A percentile compares a stretch with the other conserved stretches of the same genome.
Evolutionary conservation across 2,113 vertebrate genomes (phyloP).

Genomic region (Piliocolobus tephrosceles): DNA sequence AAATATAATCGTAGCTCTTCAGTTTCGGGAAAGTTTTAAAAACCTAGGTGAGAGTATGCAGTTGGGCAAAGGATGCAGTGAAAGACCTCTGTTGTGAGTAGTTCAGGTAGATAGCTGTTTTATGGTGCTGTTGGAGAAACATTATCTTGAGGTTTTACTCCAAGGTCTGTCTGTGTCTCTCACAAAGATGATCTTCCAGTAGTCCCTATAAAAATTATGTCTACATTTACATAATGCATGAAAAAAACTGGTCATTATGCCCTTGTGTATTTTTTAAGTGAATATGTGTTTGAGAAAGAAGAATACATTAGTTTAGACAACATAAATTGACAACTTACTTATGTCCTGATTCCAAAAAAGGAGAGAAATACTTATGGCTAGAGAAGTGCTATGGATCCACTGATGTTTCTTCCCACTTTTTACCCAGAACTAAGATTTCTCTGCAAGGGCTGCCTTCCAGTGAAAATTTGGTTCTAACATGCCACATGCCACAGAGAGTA

Average conservation of each 20-base stretch:
- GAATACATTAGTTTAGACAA: background rate
- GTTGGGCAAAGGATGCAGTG: background rate
- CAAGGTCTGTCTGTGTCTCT: background rate
- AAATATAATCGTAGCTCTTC: background rate
- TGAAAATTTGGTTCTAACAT: constrained; percentile 5
- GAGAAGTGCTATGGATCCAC: background rate
- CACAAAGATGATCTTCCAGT: background rate
- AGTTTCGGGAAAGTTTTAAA: background rate
- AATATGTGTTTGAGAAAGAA: background rate
- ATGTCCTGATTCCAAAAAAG: background rate
- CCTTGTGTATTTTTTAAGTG: background rate
- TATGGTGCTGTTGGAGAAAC: background rate
- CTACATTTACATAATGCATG: too few relatives aligned
- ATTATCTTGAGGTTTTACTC: background rate
- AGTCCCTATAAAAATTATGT: background rate
- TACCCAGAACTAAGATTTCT: background rate
- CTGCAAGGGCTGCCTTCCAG: background rate
- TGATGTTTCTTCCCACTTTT: background rate
- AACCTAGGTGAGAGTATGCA: background rate
- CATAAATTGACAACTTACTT: background rate
- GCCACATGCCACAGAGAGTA: background rate
- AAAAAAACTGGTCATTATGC: background rate
- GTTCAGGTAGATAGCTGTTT: background rate
- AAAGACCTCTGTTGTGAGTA: background rate
- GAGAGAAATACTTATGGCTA: background rate